Base-by-base conservation (phyloP, 2,888 invertebrate species). In the Andrena marginata region DNA sequence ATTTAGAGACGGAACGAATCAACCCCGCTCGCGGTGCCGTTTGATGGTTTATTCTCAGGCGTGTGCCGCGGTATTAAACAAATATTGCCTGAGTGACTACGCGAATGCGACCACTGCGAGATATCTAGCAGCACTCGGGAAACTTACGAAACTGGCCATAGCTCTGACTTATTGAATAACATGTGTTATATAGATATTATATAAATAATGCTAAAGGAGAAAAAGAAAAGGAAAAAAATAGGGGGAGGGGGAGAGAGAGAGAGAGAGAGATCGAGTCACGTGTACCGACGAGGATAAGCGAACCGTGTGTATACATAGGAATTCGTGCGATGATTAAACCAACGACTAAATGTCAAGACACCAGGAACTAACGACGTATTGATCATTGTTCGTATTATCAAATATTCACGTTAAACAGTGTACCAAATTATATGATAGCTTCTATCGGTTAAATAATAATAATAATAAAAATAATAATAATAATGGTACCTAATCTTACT, bases 401-500 rank as follows among this genome's bases (percentile, higher is more conserved):
- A 90, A 82, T 88, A 83, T 85, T 75, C 86, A 84, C 84, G 84
- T 83, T 85, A 83, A 87, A 84, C 86, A 86, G 84, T 87, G 89
- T 88, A 89, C 89, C 89, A 90, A 89, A 90, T 86, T 88, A 91
- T 88, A 88, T 88, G 87, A 88, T 90, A 90, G 89, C 90, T 91
- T 89, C 84, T 88, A 90, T 89, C 88, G 77, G 86, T 91, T 89
- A 82, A 90, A 91, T 85, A 86, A 89, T 87, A 88, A 90, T 31
- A 33, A 62, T 75, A 67, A 62, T 85, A 56, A 65, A 64, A 64
- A 89, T 90, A 69, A 75, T 75, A 62, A 78, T 80, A 78, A 89
- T 89, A 89, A 91, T 90, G 91, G 88, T 92, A 92, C 90, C 90
- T 92, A 92, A 91, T 90, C 90, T 91, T 91, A 90, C 92, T 91